These are phyloP conservation scores for Nyctibius bracteatus DNA, from an alignment of 2,113 vertebrate genomes.

Conservation along the genomic window DNA sequence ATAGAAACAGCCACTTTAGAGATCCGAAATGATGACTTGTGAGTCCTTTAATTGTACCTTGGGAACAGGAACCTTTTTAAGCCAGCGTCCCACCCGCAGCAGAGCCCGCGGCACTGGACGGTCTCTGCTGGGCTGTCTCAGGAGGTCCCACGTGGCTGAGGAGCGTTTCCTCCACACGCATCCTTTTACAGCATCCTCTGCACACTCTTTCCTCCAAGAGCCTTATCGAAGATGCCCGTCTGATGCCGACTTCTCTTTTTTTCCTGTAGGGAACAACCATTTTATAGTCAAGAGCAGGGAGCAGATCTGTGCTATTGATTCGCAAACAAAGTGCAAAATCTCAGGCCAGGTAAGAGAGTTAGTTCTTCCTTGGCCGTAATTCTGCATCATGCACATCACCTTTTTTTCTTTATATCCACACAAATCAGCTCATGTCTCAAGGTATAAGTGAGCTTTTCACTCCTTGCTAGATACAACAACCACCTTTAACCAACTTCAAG, in stretches of 20 bases:
- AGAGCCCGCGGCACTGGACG: rapidly evolving
- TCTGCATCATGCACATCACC: background rate
- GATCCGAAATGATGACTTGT: background rate
- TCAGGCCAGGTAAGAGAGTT: background rate
- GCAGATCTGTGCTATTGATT: background rate
- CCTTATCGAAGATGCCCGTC: background rate
- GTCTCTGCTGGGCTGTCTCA: background rate
- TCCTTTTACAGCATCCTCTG: background rate
- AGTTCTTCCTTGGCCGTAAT: background rate
- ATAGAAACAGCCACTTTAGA: background rate
- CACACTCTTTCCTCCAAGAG: background rate
- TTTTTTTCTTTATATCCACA: background rate
- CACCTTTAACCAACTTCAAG: background rate
- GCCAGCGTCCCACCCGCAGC: rapidly evolving
- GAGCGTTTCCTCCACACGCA: background rate
- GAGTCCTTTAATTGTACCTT: background rate
- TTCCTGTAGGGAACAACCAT: background rate
- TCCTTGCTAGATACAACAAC: background rate
- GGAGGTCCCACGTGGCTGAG: background rate
- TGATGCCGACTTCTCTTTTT: background rate
- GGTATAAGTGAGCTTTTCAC: background rate
- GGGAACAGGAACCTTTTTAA: background rate
- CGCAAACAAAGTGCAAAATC: background rate
- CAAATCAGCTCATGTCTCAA: background rate
- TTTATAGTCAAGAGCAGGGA: background rate